A percentile compares a stretch with the other conserved stretches of the same genome.
phyloP scores from a whole-genome alignment of 2,797 vertebrate genomes.

The Kryptolebias ocellatus region DNA sequence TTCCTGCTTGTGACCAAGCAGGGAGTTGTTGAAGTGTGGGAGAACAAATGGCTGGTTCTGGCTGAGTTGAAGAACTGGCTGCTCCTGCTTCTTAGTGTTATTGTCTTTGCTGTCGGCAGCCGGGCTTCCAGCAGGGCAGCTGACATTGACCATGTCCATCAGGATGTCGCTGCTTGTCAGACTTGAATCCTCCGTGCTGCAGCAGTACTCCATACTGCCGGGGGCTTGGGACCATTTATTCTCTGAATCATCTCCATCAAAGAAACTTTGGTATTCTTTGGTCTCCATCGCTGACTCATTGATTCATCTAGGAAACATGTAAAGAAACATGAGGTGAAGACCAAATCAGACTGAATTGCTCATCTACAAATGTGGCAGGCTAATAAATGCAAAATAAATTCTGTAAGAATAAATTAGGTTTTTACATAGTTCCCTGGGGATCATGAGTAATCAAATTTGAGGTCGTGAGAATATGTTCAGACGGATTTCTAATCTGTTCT shows the following conservation, averaged over 20 bases:
- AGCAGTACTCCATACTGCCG: constrained; percentile 84
- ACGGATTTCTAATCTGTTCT: too few species aligned
- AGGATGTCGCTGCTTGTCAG: constrained; percentile 85
- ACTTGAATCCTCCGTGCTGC: constrained; percentile 83
- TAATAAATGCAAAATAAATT: background rate
- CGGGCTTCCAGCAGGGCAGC: constrained; percentile 82
- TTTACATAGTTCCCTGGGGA: too few species aligned
- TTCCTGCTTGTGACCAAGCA: constrained; percentile 87
- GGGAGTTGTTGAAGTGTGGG: constrained; percentile 84
- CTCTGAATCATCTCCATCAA: constrained; percentile 91
- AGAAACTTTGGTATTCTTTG: constrained; percentile 96
- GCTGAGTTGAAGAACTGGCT: constrained; percentile 85
- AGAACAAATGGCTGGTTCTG: constrained; percentile 85
- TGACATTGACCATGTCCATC: constrained; percentile 92
- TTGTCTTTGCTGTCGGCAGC: constrained; percentile 77
- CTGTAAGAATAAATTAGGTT: background rate
- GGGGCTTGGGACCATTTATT: constrained; percentile 92
- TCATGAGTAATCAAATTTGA: too few species aligned
- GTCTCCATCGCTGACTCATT: constrained; percentile 94
- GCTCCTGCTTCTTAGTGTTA: constrained; percentile 87
- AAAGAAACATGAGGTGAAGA: background rate
- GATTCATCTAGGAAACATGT: constrained; percentile 73
- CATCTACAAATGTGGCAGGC: background rate
- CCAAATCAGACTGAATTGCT: background rate
- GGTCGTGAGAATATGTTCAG: too few species aligned